Evolutionary conservation across 2,888 invertebrate species (phyloP), one percentile per base, ranked within the genome.

Genomic region (Zeuzera pyrina): DNA sequence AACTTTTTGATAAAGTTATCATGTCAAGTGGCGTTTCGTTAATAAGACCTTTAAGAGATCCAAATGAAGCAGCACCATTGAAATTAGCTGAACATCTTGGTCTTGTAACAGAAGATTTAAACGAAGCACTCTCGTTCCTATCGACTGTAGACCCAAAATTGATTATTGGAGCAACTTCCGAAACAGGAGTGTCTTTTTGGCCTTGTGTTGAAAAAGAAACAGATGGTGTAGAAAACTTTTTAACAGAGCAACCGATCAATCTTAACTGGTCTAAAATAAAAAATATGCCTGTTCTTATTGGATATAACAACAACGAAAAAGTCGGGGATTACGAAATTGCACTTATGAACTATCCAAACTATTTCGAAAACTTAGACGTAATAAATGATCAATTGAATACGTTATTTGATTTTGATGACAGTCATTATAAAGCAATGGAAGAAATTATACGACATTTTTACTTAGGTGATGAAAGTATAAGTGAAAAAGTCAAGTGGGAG

Each of bases 131-230:
- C 2, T 35, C 38, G 1, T 57, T 49, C 28, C 37, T 72, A 8
- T 33, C 50, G 12, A 39, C 34, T 15, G 30, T 31, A 8, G 45
- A 60, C 24, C 36, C 62, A 1, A 35, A 44, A 8, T 31, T 38
- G 25, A 42, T 73, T 1, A 47, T 68, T 6, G 42, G 33, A 16
- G 53, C 59, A 13, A 38, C 49, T 2, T 6, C 24, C 6, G 47
- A 47, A 6, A 31, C 55, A 2, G 42, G 42, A 6, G 41, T 54
- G 2, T 15, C 30, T 1, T 61, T 61, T 31, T 57, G 47, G 36
- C 63, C 66, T 0, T 73, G 73, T 30, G 44, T 63, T 2, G 74
- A 74, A 43, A 48, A 47, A 13, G 33, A 49, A 27, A 64, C 66
- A 30, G 51, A 63, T 2, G 44, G 41, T 13, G 52, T 62, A 0